Conservation (phyloP, 2,113 vertebrate genomes). For the Lanius collurio region DNA sequence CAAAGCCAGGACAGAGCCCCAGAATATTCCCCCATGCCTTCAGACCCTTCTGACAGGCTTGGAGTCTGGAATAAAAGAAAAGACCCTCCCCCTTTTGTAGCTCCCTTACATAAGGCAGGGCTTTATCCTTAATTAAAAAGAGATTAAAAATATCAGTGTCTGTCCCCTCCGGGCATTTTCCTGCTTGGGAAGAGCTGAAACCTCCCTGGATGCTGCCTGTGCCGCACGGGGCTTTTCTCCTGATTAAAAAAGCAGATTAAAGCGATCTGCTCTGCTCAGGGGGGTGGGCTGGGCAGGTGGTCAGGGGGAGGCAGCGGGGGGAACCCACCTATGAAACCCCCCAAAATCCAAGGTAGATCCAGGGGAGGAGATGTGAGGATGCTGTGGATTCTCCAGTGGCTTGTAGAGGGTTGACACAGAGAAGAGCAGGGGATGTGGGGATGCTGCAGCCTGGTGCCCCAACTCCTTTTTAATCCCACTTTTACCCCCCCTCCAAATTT, state of each 20-base stretch:
- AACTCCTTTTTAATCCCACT: background rate
- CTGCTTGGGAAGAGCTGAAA: conserved; percentile 51
- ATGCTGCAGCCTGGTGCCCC: fast-evolving
- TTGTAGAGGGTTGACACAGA: fast-evolving
- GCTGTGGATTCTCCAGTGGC: background rate
- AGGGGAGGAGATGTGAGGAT: background rate
- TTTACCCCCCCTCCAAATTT: too few relatives aligned
- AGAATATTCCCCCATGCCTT: background rate
- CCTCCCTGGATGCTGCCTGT: background rate
- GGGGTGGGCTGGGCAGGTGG: background rate
- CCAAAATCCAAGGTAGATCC: background rate
- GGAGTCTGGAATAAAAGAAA: background rate
- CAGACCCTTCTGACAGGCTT: background rate
- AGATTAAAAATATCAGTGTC: conserved; percentile 72
- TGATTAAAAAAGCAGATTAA: conserved; percentile 49
- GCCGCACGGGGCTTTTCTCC: background rate
- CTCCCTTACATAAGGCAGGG: conserved; percentile 45
- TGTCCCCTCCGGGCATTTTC: conserved; percentile 29
- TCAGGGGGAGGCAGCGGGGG: fast-evolving
- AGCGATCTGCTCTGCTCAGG: background rate
- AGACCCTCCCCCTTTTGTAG: background rate
- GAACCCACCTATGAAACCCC: background rate
- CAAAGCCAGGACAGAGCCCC: background rate
- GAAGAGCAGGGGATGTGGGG: background rate
- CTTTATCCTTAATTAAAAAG: conserved; percentile 80